Percentiles rank a stretch among this genome's conserved stretches.
These are phyloP conservation scores for Amblyornis subalaris DNA, from an alignment of 2,113 vertebrate species.

Conservation along the genomic window DNA sequence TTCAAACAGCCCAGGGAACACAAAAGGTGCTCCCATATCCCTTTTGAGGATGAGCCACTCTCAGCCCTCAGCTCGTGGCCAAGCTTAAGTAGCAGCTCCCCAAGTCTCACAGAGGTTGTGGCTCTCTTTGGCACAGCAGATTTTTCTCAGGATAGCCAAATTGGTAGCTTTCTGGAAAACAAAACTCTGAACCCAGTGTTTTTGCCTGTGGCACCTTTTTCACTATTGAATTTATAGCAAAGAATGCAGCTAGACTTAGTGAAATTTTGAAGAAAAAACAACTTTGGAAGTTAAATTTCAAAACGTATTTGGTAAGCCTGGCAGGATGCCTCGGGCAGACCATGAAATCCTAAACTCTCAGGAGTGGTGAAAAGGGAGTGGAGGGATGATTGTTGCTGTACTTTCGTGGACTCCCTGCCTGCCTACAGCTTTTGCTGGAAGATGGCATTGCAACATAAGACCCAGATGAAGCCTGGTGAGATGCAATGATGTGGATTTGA, in stretches of 20 bases:
- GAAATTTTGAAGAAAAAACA: neutral
- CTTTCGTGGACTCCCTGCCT: rapidly evolving
- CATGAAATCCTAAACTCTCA: neutral
- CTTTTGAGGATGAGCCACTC: neutral
- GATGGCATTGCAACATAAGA: neutral
- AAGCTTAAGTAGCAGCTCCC: neutral
- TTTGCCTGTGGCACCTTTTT: neutral
- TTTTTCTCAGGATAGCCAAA: neutral
- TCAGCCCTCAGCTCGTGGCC: neutral
- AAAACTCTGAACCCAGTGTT: neutral
- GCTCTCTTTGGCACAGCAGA: neutral
- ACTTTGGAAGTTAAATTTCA: neutral
- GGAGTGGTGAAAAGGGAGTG: neutral
- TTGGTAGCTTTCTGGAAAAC: neutral
- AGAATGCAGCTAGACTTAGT: neutral
- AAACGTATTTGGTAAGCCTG: neutral
- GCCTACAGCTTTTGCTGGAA: neutral
- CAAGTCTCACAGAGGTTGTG: neutral
- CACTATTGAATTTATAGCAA: neutral
- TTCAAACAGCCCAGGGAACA: neutral
- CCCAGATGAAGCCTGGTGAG: neutral
- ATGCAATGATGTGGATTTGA: neutral
- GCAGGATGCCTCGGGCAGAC: neutral
- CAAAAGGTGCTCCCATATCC: neutral
- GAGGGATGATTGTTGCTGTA: neutral